phyloP scores from a whole-genome alignment of 2,797 vertebrate genomes.

The Mus spretus region DNA sequence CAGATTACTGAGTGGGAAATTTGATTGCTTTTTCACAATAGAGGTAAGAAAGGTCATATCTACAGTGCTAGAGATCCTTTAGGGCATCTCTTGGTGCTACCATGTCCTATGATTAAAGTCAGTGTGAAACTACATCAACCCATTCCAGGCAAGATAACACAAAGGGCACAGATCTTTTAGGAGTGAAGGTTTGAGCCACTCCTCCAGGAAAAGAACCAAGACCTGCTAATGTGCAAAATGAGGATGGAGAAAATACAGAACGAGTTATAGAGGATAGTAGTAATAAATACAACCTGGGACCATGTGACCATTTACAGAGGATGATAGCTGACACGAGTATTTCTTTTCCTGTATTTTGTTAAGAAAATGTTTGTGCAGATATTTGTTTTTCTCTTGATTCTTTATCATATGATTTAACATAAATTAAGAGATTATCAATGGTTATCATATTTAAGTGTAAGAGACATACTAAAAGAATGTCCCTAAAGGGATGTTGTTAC shows the following conservation, averaged over 20 bases:
- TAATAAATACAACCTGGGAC: not conserved
- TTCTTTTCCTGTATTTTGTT: not conserved
- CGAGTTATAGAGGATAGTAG: not conserved
- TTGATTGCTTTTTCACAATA: not conserved
- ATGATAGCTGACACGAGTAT: not conserved
- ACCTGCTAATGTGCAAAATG: not conserved
- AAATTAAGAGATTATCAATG: not conserved
- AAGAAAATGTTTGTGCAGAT: not conserved
- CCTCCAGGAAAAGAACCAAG: not conserved
- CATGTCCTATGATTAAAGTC: not conserved
- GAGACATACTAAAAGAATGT: not conserved
- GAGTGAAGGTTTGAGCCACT: not conserved
- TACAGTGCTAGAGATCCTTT: not conserved
- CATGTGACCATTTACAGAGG: not conserved
- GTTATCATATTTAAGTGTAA: not conserved
- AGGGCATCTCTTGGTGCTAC: not conserved
- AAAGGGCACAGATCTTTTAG: not conserved
- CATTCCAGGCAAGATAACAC: not conserved
- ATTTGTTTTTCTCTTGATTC: not conserved
- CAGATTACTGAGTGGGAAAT: not conserved
- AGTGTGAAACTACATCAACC: not conserved
- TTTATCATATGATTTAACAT: not conserved
- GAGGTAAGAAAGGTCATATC: not conserved
- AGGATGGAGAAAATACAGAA: not conserved
- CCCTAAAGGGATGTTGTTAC: not conserved